A percentile compares a stretch with the other conserved stretches of the same genome.
phyloP scores from a whole-genome alignment of 2,888 invertebrate species.

The Lepetodrilus schrolli region DNA sequence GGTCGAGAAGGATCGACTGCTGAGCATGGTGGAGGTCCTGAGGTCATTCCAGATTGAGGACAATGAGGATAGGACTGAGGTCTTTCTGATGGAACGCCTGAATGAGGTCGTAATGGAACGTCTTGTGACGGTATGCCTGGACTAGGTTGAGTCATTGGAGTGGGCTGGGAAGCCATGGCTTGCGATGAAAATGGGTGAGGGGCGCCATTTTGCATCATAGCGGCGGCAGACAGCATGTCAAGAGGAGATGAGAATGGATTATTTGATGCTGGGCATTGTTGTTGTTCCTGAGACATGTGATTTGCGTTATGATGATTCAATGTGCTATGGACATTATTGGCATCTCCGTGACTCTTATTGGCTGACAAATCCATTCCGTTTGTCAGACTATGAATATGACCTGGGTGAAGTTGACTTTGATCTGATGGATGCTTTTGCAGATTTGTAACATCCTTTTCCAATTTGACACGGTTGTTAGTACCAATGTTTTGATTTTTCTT shows the following conservation, averaged over 20 bases:
- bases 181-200: conserved; percentile 7
- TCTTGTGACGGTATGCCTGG: too few species aligned
- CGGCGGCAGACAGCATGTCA: conserved; percentile 52
- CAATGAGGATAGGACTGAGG: not conserved
- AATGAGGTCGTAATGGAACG: not conserved
- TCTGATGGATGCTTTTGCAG: not conserved
- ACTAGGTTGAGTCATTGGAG: too few species aligned
- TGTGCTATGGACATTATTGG: not conserved
- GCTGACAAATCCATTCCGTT: not conserved
- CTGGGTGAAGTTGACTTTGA: not conserved
- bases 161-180: not conserved
- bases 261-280: not conserved
- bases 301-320: not conserved
- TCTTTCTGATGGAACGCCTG: not conserved
- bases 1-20: not conserved
- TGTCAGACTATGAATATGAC: not conserved
- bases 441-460: not conserved
- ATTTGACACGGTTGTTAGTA: conserved; percentile 13
- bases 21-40: not conserved
- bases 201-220: conserved; percentile 23
- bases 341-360: not conserved
- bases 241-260: conserved; percentile 45
- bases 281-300: not conserved
- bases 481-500: not conserved
- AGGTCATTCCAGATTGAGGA: not conserved